Evolutionary conservation across 2,888 invertebrate species (phyloP).

Genomic region (Tachina grossa): DNA sequence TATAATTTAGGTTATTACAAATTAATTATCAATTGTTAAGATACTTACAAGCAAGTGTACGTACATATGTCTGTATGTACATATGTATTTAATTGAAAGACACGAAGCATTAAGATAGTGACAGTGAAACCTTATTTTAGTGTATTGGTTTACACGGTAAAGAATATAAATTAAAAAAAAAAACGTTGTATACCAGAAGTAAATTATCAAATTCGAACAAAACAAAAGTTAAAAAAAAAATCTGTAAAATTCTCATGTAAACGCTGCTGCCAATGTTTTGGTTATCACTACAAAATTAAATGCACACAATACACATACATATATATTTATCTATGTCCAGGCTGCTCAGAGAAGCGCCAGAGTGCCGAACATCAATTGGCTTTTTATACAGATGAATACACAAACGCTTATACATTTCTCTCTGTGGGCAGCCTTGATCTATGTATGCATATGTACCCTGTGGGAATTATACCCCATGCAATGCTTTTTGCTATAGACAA

Average conservation of each 20-base stretch:
- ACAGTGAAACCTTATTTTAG: constrained; percentile 22
- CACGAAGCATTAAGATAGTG: not conserved
- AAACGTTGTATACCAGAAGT: not conserved
- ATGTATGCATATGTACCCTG: too few species aligned
- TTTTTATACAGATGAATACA: too few species aligned
- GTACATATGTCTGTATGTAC: not conserved
- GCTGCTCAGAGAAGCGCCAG: too few species aligned
- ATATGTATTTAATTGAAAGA: not conserved
- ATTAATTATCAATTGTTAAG: constrained; percentile 28
- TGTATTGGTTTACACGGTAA: constrained; percentile 3
- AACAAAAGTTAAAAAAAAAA: not conserved
- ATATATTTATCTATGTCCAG: too few species aligned
- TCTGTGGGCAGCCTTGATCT: too few species aligned
- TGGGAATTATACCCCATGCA: too few species aligned
- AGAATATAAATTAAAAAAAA: too few species aligned
- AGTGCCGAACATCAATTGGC: too few species aligned
- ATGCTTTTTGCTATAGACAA: too few species aligned
- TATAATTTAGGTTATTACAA: constrained; percentile 19
- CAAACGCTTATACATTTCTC: too few species aligned
- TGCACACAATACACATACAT: too few species aligned
- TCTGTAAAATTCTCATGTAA: not conserved
- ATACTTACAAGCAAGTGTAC: not conserved
- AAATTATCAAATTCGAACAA: not conserved
- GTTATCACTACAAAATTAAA: constrained; percentile 13
- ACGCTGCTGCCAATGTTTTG: not conserved